Base-by-base conservation (phyloP, 2,797 vertebrate species). In the Psittacula derbiana region DNA sequence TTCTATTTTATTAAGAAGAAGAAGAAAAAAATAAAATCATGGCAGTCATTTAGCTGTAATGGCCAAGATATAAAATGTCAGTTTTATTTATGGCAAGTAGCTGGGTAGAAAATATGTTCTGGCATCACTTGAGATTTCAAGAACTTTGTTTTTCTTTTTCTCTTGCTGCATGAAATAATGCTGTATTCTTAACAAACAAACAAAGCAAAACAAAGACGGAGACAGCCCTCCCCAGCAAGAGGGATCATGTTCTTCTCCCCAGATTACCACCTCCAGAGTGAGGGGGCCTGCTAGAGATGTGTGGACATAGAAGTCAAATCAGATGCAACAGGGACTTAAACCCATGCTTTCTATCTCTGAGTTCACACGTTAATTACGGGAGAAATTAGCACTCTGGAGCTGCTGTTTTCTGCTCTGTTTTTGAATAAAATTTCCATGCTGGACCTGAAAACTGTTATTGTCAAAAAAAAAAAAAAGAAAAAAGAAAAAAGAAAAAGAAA, bases 21-120 rank as follows among this genome's bases (percentile, higher is more conserved):
- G n/a, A 49, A 57, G 55, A 33, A 33, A 49, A 86, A 53, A 90
- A 93, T 79, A 72, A 25, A 74, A 41, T 58, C 65, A 84, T 92
- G 88, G 93, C 94, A 95, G 83, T 93, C 46, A 79, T 88, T 90
- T 94, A 88, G 80, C 70, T 96, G 88, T 81, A 84, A 92, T 86
- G 64, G 95, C 94, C 94, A 97, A 95, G 92, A 96, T 96, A 95
- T 94, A 96, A 97, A 97, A 95, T 96, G 93, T 96, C 95, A 96
- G 86, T 88, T 96, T 97, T 97, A 96, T 97, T 97, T 96, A 97
- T 94, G 95, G 96, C 78, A 97, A 97, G 94, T 95, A 94, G 78
- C 90, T 96, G 96, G 93, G 93, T 93, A 96, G 95, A 94, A 96
- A 97, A 95, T 95, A 96, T 95, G 95, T 93, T 85, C 86, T 97